These are phyloP conservation scores for Listrodromus nycthemerus DNA, from an alignment of 2,888 invertebrate genomes.

Conservation along the genomic window DNA sequence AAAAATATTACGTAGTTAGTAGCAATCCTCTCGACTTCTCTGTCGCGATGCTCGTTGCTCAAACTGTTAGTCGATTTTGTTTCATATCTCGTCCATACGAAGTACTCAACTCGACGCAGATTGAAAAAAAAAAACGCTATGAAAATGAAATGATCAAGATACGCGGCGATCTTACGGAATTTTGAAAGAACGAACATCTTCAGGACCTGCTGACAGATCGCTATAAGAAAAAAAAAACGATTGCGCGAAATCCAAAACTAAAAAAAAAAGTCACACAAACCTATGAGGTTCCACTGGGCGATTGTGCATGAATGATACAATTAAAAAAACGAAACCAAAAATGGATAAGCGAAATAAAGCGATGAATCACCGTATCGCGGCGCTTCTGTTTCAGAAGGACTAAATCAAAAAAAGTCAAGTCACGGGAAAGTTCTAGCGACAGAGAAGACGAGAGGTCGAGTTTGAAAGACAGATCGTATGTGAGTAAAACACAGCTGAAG, in stretches of 20 bases:
- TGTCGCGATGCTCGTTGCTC: not conserved
- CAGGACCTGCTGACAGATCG: constrained; percentile 60
- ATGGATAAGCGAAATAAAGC: constrained; percentile 53
- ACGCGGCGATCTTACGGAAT: constrained; percentile 46
- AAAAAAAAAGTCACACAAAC: constrained; percentile 34
- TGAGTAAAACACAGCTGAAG: constrained; percentile 46
- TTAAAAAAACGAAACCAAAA: constrained; percentile 34
- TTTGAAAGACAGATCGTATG: constrained; percentile 62
- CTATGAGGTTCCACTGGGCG: constrained; percentile 42
- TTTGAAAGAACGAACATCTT: constrained; percentile 44
- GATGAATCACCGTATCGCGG: constrained; percentile 73
- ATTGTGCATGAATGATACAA: constrained; percentile 64
- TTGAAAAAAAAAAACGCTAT: constrained; percentile 33
- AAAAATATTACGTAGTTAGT: not conserved
- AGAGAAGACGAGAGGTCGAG: constrained; percentile 43
- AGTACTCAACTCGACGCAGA: constrained; percentile 48
- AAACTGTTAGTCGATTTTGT: constrained; percentile 67
- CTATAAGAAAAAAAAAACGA: constrained; percentile 47
- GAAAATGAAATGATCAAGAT: constrained; percentile 33
- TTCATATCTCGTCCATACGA: constrained; percentile 26
- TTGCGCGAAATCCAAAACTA: not conserved
- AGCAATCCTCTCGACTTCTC: constrained; percentile 5
- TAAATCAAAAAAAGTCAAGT: constrained; percentile 69
- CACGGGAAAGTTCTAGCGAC: constrained; percentile 64
- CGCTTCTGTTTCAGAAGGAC: constrained; percentile 79